Conservation (phyloP, 2,888 invertebrate genomes). For the Caenorhabditis imperialis region DNA sequence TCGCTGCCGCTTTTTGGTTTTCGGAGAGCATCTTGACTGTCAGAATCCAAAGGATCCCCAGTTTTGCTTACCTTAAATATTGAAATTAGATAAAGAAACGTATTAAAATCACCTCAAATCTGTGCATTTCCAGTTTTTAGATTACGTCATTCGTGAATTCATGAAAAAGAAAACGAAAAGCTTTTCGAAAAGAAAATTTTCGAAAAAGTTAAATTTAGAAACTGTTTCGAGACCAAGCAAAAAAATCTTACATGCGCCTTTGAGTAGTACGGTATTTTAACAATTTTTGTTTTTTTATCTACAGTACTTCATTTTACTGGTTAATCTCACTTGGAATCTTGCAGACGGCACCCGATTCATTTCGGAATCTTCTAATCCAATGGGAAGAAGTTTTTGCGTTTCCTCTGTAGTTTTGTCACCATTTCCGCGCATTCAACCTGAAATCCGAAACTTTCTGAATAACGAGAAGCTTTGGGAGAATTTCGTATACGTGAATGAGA, state of each 20-base stretch:
- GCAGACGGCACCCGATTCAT: slow-evolving; percentile 47
- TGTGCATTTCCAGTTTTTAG: not conserved
- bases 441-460: not conserved
- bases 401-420: slow-evolving; percentile 39
- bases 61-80: slow-evolving; percentile 49
- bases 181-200: slow-evolving; percentile 1
- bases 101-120: slow-evolving; percentile 31
- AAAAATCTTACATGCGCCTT: slow-evolving; percentile 10
- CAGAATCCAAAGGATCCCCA: slow-evolving; percentile 1
- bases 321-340: slow-evolving; percentile 47
- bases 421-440: slow-evolving; percentile 33
- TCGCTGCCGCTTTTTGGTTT: slow-evolving; percentile 55
- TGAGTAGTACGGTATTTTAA: slow-evolving; percentile 12
- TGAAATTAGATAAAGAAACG: not conserved
- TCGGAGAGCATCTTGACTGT: slow-evolving; percentile 1
- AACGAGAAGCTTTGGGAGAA: no score
- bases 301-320: no score
- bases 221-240: not conserved
- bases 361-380: not conserved
- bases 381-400: slow-evolving; percentile 35
- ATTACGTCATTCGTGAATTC: not conserved
- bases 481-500: no score
- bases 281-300: slow-evolving; percentile 1
- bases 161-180: not conserved
- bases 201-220: slow-evolving; percentile 1